These are phyloP conservation scores for Epizoanthus ramosus DNA, from an alignment of 92 coral and sea anemone species.

Conservation along the genomic window DNA sequence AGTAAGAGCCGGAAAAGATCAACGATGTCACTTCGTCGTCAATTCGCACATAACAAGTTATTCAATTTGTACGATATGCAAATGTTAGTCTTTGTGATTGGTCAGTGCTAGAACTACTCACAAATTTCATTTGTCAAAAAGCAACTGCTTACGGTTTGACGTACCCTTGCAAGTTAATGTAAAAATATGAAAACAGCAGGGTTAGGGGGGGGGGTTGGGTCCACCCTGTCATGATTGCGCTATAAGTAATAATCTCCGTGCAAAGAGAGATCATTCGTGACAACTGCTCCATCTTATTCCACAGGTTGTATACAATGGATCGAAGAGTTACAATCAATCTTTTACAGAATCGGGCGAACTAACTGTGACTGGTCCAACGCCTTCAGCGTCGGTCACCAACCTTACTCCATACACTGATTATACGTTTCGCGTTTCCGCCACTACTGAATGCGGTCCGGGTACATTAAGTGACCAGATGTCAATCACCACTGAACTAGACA, in stretches of 20 bases:
- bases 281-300: background rate
- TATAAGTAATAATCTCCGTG: background rate
- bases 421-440: constrained; percentile 9
- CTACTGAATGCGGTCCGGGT: constrained; percentile 14
- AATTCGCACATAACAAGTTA: no score
- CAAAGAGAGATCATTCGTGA: background rate
- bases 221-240: no score
- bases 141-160: no score
- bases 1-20: no score
- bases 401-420: constrained; percentile 22
- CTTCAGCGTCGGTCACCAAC: background rate
- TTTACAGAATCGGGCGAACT: constrained; percentile 6
- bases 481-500: constrained; percentile 12
- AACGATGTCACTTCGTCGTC: no score
- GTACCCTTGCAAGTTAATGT: no score
- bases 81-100: no score
- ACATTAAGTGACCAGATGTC: constrained; percentile 1
- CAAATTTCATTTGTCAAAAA: no score
- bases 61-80: no score
- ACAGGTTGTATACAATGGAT: constrained; percentile 8
- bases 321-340: constrained; percentile 30
- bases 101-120: no score
- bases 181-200: no score
- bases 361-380: background rate
- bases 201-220: no score